A percentile compares a stretch with the other conserved stretches of the same genome.
Evolutionary conservation across 2,888 invertebrate genomes (phyloP).

Genomic region (Temnothorax ravouxi): DNA sequence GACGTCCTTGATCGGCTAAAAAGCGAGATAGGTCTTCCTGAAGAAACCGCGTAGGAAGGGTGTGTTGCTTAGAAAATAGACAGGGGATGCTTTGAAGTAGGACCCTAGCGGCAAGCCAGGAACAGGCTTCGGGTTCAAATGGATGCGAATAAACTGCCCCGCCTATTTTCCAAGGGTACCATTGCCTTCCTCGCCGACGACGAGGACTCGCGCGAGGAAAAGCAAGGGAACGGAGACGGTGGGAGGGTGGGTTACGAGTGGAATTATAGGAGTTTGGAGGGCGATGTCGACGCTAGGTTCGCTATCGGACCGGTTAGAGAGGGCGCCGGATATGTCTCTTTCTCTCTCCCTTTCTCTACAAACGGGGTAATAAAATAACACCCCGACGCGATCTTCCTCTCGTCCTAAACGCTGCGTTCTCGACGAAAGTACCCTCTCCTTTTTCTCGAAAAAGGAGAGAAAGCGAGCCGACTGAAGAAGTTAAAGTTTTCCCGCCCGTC

Average conservation of each 20-base stretch:
- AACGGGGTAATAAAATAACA: slow-evolving; percentile 82
- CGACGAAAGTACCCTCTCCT: slow-evolving; percentile 49
- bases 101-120: slow-evolving; percentile 42
- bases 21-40: slow-evolving; percentile 36
- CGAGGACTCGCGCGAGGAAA: slow-evolving; percentile 42
- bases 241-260: slow-evolving; percentile 35
- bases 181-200: slow-evolving; percentile 51
- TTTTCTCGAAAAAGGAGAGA: slow-evolving; percentile 33
- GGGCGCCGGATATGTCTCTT: slow-evolving; percentile 70
- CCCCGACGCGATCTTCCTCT: slow-evolving; percentile 63
- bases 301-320: slow-evolving; percentile 71
- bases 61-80: slow-evolving; percentile 54
- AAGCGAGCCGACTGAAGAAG: slow-evolving; percentile 65
- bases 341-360: slow-evolving; percentile 48
- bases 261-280: slow-evolving; percentile 64
- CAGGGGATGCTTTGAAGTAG: slow-evolving; percentile 67
- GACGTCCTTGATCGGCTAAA: slow-evolving; percentile 39
- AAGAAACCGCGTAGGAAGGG: slow-evolving; percentile 49
- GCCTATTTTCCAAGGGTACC: slow-evolving; percentile 61
- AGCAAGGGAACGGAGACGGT: slow-evolving; percentile 38
- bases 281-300: slow-evolving; percentile 68
- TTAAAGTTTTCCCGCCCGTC: slow-evolving; percentile 68
- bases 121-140: slow-evolving; percentile 69
- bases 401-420: slow-evolving; percentile 63
- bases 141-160: slow-evolving; percentile 64